These are phyloP conservation scores for Thyatira batis DNA, from an alignment of 2,888 invertebrate genomes.

Conservation along the genomic window DNA sequence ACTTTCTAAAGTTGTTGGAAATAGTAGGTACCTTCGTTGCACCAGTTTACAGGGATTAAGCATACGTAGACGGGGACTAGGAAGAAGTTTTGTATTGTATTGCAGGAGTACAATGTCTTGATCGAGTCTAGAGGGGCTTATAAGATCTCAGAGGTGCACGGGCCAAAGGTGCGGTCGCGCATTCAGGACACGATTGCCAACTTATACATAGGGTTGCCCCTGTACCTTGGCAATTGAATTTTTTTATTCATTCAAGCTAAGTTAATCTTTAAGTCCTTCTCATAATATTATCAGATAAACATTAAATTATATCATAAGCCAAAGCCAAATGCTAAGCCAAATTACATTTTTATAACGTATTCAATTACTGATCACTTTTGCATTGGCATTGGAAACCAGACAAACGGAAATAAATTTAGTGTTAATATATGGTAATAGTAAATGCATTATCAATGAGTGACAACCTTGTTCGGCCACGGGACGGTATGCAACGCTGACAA, in stretches of 20 bases:
- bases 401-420: no score
- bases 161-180: constrained; percentile 32
- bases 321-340: no score
- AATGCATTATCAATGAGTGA: constrained; percentile 11
- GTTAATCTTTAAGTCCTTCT: no score
- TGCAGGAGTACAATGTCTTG: constrained; percentile 31
- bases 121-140: constrained; percentile 27
- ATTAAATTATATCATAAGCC: no score
- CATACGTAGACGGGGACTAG: constrained; percentile 17
- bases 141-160: constrained; percentile 28
- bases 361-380: constrained; percentile 8
- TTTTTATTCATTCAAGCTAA: no score
- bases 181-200: constrained; percentile 27
- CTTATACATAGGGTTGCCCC: constrained; percentile 26
- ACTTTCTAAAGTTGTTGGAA: background rate
- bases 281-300: no score
- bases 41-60: constrained; percentile 13
- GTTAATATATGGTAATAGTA: constrained; percentile 8
- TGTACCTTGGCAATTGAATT: no score
- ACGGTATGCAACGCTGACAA: constrained; percentile 22
- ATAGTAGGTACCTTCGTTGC: background rate
- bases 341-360: no score
- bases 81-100: constrained; percentile 22
- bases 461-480: constrained; percentile 22
- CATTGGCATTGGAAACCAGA: no score